Percentiles rank a stretch among this genome's conserved stretches.
Evolutionary conservation across 1,140 invertebrate genomes (phyloP).

Genomic region (Calycopis cecrops): DNA sequence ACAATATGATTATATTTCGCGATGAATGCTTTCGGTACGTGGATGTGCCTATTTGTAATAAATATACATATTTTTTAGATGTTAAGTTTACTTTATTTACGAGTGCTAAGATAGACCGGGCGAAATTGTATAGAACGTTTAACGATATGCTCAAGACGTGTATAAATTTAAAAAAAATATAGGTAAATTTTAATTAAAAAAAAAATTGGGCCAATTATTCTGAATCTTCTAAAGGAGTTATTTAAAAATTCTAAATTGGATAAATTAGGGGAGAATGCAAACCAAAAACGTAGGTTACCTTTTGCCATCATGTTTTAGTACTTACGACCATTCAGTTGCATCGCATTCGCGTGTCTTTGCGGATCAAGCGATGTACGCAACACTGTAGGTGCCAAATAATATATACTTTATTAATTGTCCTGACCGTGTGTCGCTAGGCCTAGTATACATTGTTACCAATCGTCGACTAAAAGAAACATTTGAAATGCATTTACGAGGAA

Average conservation of each 20-base stretch:
- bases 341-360: conserved; percentile 38
- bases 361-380: conserved; percentile 41
- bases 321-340: conserved; percentile 46
- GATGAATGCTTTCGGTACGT: conserved; percentile 67
- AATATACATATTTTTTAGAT: conserved; percentile 67
- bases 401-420: conserved; percentile 48
- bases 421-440: conserved; percentile 54
- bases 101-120: conserved; percentile 65
- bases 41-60: conserved; percentile 61
- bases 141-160: conserved; percentile 54
- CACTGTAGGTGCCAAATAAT: conserved; percentile 69
- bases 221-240: conserved; percentile 18
- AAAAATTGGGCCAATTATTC: conserved; percentile 37
- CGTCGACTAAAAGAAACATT: conserved; percentile 65
- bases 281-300: conserved; percentile 73
- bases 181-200: conserved; percentile 36
- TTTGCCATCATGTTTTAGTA: conserved; percentile 67
- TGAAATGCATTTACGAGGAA: conserved; percentile 69
- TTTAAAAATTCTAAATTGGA: conserved; percentile 12
- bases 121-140: conserved; percentile 41
- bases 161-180: conserved; percentile 9
- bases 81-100: conserved; percentile 72
- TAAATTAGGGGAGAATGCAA: conserved; percentile 42
- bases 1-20: conserved; percentile 63
- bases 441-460: conserved; percentile 71